Base-by-base conservation (phyloP, 2,888 invertebrate genomes). In the Galerucella pusilla region DNA sequence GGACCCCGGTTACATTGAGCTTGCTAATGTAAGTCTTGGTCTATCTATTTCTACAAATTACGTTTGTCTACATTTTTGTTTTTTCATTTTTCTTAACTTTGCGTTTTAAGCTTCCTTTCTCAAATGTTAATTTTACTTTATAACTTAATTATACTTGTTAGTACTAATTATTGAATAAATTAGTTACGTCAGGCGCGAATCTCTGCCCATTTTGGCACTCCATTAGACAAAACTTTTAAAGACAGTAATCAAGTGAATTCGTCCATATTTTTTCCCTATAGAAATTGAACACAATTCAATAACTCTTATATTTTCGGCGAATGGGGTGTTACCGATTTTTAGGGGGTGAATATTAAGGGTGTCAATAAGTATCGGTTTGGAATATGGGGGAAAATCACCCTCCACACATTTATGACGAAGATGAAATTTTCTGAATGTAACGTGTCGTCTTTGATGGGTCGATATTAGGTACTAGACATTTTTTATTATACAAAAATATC, bases 301-400 rank as follows among this genome's bases (percentile, higher is more conserved):
- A 80, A 79, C 75, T 78, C 66, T 74, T 79, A 80, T 80, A 80
- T 77, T 78, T 78, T 71, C 75, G 76, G 77, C 78, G 77, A 78
- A 75, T 77, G 75, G 80, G 80, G 80, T 80, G 81, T 79, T 81
- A 75, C 80, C 80, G 77, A 77, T 79, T 80, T 75, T 75, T 79
- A 76, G 75, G 75, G 76, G 80, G 78, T 75, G 79, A 79, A 80
- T 79, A 77, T 77, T 79, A 79, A 79, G 82, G 83, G 84, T 82
- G 84, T 83, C 84, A 82, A 83, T 84, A 84, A 84, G 84, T 84
- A 84, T 84, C 81, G 84, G 83, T 82, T 81, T 70, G 78, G 77
- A 71, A 73, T 74, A 67, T 60, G 67, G 75, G 78, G 80, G 80
- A 80, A 75, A 72, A 72, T 72, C 76, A 71, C 76, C 77, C 75